Evolutionary conservation across 2,113 vertebrate genomes (phyloP).

Genomic region (Pycnonotus jocosus): DNA sequence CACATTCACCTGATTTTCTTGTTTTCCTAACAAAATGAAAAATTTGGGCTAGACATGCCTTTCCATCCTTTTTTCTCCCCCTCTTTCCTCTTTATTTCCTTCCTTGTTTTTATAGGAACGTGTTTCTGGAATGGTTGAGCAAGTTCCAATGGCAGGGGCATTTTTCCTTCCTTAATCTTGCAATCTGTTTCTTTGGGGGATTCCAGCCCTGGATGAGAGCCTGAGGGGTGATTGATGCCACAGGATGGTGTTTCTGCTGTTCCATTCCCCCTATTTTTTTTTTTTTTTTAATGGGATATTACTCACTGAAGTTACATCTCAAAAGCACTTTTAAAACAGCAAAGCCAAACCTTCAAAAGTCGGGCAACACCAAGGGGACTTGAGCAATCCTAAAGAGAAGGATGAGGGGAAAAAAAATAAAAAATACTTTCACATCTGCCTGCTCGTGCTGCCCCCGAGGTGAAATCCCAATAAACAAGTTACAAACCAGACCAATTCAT

Average conservation of each 20-base stretch:
- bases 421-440: not conserved
- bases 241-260: rapidly evolving
- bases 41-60: not conserved
- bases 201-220: not conserved
- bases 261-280: not conserved
- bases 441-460: not conserved
- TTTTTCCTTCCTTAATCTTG: not conserved
- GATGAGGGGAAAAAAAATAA: not conserved
- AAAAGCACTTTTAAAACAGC: not conserved
- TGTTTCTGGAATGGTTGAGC: not conserved
- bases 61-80: not conserved
- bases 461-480: not conserved
- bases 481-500: not conserved
- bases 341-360: not conserved
- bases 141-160: not conserved
- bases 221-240: not conserved
- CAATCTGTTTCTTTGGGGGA: not conserved
- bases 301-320: not conserved
- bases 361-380: not conserved
- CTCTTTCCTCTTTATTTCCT: no score
- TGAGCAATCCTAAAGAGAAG: not conserved
- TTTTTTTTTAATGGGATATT: not conserved
- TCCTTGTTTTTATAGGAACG: not conserved
- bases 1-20: rapidly evolving
- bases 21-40: not conserved